Base-by-base conservation (phyloP, 2,113 vertebrate genomes). In the Poecilia latipinna region DNA sequence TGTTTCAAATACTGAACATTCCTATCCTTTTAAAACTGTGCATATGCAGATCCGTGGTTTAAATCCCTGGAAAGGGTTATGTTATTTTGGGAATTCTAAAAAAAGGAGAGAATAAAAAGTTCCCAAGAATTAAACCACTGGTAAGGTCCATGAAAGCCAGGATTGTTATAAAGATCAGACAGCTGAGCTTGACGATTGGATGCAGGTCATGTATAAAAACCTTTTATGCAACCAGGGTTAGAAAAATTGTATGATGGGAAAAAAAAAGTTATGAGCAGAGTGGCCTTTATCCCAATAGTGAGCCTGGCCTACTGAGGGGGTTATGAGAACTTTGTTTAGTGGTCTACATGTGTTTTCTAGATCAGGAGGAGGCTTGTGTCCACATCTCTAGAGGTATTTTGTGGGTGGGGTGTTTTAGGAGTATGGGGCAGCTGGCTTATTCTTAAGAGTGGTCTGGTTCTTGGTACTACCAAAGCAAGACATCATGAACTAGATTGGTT, bases 1-100 rank as follows among this genome's bases (percentile, higher is more conserved):
- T 68, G 75, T 74, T 76, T 87, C 78, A 68, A 77, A 87, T 80
- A 48, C 64, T 84, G 57, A 86, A 88, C 89, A 90, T 89, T 89
- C 89, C 82, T 72, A 28, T 70, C 62, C 39, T 83, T 68, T 67
- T 74, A 82, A 82, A 72, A 39, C 35, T 6, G 44, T 12, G 12
- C 63, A n/a, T 71, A 15, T 76, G 78, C 62, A 77, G 73, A 57
- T 57, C 51, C 2, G 8, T 57, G 51, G 22, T 57, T 57, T 57
- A 24, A 57, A n/a, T 10, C 19, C 51, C 51, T 57, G 51, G 51
- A 57, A 57, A n/a, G 51, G 8, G 51, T 57, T 57, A 57, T 57
- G 3, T 24, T 57, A n/a, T 57, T 57, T 57, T 57, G 24, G 51
- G 51, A 57, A 57, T 17, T 57, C 51, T 17, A 57, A 57, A n/a